A percentile compares a stretch with the other conserved stretches of the same genome.
phyloP scores from a whole-genome alignment of 2,888 invertebrate genomes.

The Deladenus siricidicola region DNA sequence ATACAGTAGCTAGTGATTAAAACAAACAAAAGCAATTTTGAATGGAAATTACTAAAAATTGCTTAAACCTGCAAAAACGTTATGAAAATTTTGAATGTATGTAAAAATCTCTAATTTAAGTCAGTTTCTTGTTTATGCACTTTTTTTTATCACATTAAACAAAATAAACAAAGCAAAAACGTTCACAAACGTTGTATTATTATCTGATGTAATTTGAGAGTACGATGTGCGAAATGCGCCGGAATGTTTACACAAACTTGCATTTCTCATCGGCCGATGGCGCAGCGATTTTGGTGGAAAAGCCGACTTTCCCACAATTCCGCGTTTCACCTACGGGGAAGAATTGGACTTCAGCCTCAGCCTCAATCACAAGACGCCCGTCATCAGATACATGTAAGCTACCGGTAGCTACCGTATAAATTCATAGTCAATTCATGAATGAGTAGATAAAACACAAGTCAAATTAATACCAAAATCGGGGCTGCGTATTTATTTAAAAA shows the following conservation, averaged over 20 bases:
- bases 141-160: too few relatives aligned
- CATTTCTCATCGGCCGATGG: conserved; percentile 52
- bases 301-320: conserved; percentile 53
- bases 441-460: too few relatives aligned
- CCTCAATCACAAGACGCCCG: conserved; percentile 20
- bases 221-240: conserved; percentile 45
- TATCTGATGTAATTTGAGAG: conserved; percentile 26
- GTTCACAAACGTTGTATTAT: neutral
- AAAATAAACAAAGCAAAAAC: too few relatives aligned
- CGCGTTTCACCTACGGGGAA: conserved; percentile 51
- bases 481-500: too few relatives aligned
- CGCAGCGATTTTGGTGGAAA: conserved; percentile 50
- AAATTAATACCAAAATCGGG: too few relatives aligned
- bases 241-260: conserved; percentile 36
- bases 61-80: too few relatives aligned
- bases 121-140: neutral
- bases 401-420: too few relatives aligned
- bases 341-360: conserved; percentile 46
- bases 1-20: too few relatives aligned
- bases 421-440: too few relatives aligned
- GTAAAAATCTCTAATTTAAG: neutral
- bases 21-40: too few relatives aligned
- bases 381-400: conserved; percentile 48
- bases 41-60: too few relatives aligned
- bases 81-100: neutral